These are phyloP conservation scores for Poeciliopsis infans DNA, from an alignment of 2,797 vertebrate species.

Conservation along the genomic window DNA sequence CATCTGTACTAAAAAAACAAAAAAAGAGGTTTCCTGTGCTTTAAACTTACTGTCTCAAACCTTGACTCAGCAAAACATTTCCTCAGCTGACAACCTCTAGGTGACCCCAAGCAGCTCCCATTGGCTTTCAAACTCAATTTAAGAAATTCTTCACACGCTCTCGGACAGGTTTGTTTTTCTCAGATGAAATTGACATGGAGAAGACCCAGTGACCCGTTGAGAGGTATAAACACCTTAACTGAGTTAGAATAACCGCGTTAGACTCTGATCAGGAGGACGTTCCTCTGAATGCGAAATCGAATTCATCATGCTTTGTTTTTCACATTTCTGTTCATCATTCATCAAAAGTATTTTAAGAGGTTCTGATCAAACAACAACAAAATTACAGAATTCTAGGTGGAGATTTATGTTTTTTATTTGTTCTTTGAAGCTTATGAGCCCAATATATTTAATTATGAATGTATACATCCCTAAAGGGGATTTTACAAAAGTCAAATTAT, in stretches of 20 bases:
- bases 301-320: not conserved
- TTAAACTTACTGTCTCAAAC: not conserved
- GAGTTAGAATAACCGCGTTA: constrained; percentile 39
- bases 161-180: not conserved
- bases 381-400: not conserved
- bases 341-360: not conserved
- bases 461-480: no score
- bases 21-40: not conserved
- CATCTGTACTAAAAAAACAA: not conserved
- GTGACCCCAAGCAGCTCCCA: constrained; percentile 9
- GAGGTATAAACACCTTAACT: constrained; percentile 29
- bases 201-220: constrained; percentile 11
- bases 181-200: not conserved
- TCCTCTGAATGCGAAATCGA: not conserved
- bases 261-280: constrained; percentile 21
- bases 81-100: not conserved
- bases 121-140: not conserved
- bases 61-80: constrained; percentile 12
- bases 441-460: not conserved
- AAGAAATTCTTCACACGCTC: not conserved
- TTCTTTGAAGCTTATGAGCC: not conserved
- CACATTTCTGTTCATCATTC: not conserved
- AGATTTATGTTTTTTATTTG: not conserved
- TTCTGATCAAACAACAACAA: not conserved
- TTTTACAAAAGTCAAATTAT: no score